Evolutionary conservation across 2,113 vertebrate species (phyloP).

Genomic region (Strix aluco): DNA sequence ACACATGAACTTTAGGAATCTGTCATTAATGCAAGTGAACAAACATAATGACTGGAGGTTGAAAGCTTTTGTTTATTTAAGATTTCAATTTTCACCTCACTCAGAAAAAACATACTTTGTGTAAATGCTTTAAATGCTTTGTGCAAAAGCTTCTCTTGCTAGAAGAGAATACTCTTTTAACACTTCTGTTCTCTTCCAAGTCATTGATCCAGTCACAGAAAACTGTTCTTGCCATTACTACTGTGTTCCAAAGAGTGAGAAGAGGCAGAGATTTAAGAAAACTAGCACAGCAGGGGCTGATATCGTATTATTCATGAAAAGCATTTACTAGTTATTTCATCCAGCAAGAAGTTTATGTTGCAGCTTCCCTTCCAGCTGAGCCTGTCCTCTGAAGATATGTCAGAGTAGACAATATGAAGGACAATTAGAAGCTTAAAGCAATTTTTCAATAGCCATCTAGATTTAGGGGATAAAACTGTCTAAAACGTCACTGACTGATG

Average conservation of each 20-base stretch:
- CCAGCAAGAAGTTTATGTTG: conserved; percentile 1
- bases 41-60: neutral
- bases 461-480: neutral
- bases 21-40: neutral
- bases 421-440: neutral
- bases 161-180: neutral
- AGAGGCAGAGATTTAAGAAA: conserved; percentile 18
- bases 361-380: conserved; percentile 39
- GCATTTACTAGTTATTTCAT: conserved; percentile 38
- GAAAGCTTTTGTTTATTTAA: neutral
- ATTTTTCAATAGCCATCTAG: neutral
- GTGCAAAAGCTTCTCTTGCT: neutral
- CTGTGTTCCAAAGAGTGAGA: neutral
- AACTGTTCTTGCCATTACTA: neutral
- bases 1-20: neutral
- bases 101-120: neutral
- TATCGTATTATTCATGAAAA: neutral
- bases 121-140: neutral
- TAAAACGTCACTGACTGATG: neutral
- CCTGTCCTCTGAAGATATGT: neutral
- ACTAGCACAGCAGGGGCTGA: neutral
- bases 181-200: neutral
- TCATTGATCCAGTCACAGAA: neutral
- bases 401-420: neutral
- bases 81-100: neutral